A percentile compares a stretch with the other conserved stretches of the same genome.
Conservation (phyloP, 2,113 vertebrate genomes). For the Urocolius indicus region DNA sequence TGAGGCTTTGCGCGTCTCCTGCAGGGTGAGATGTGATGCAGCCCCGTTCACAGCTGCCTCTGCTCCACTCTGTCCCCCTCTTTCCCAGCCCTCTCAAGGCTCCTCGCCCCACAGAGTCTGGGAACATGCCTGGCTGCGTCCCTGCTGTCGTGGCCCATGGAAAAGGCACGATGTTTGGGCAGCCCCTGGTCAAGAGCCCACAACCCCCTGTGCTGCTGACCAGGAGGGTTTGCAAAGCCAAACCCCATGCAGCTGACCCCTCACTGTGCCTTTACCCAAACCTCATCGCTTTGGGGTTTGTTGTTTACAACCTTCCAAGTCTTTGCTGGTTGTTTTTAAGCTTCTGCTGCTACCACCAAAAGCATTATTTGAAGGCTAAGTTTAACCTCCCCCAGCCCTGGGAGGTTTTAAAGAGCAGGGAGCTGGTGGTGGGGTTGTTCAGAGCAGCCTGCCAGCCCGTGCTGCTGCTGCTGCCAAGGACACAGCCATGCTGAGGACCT, state of each 20-base stretch:
- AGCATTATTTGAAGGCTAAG: fast-evolving
- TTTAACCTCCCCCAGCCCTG: fast-evolving
- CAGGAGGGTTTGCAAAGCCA: not conserved
- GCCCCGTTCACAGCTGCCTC: not conserved
- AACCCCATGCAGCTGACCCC: too few species aligned
- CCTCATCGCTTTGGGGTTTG: not conserved
- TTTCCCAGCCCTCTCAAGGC: not conserved
- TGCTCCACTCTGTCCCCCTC: not conserved
- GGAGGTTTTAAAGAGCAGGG: not conserved
- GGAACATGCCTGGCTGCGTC: not conserved
- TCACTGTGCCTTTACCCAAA: fast-evolving
- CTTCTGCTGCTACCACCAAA: not conserved
- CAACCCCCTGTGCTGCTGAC: fast-evolving
- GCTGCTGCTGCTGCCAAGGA: not conserved
- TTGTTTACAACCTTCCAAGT: not conserved
- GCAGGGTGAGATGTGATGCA: not conserved
- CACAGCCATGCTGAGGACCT: not conserved
- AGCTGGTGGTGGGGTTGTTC: not conserved
- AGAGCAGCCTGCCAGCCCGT: not conserved
- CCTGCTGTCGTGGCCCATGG: not conserved
- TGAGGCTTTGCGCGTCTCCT: not conserved
- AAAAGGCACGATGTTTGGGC: not conserved
- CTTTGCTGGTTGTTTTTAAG: not conserved
- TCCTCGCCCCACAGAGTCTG: not conserved
- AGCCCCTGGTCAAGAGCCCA: not conserved